Percentiles rank a stretch among this genome's conserved stretches.
These are phyloP conservation scores for human (Homo sapiens) DNA, from an alignment of 2,113 vertebrate species.

Conservation along the genomic window GRCh38 chr7:138470501-138471000, in stretches of 20 bases:
- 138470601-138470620: not conserved
- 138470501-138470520: not conserved
- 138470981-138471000: not conserved
- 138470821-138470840: not conserved
- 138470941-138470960: not conserved
- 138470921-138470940: slow-evolving; percentile 38
- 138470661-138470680: not conserved
- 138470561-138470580: not conserved
- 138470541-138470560: slow-evolving; percentile 33
- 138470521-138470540: not conserved
- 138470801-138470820: not conserved
- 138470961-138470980: not conserved
- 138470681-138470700: not conserved
- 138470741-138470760: not conserved
- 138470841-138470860: slow-evolving; percentile 9
- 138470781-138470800: not conserved
- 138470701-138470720: not conserved
- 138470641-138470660: not conserved
- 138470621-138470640: not conserved
- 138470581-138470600: slow-evolving; percentile 8
- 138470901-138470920: not conserved
- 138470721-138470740: not conserved
- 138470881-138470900: not conserved
- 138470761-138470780: not conserved
- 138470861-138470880: slow-evolving; percentile 14